These are phyloP conservation scores for Notodonta dromedarius DNA, from an alignment of 2,888 invertebrate species.

Conservation along the genomic window DNA sequence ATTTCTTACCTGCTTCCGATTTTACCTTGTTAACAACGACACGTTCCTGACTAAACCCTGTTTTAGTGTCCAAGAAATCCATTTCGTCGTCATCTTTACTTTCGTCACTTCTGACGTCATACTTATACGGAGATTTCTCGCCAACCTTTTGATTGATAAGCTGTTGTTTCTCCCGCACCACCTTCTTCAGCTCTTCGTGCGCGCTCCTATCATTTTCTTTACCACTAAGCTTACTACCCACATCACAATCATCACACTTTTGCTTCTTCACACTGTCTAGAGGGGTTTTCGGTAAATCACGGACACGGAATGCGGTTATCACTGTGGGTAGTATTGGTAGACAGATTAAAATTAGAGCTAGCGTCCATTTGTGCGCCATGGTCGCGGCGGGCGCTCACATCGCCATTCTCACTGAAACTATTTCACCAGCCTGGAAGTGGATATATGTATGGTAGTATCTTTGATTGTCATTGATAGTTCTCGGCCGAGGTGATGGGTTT, in stretches of 20 bases:
- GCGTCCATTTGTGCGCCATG: constrained; percentile 78
- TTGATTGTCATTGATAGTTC: constrained; percentile 69
- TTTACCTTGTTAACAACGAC: constrained; percentile 35
- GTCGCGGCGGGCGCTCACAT: constrained; percentile 71
- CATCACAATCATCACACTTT: constrained; percentile 76
- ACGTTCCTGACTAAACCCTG: constrained; percentile 43
- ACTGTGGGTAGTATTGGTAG: constrained; percentile 78
- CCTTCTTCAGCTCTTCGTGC: constrained; percentile 61
- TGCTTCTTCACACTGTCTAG: constrained; percentile 57
- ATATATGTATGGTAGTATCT: constrained; percentile 37
- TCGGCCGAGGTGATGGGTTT: constrained; percentile 58
- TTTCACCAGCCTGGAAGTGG: constrained; percentile 52
- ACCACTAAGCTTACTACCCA: constrained; percentile 64
- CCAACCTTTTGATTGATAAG: constrained; percentile 49
- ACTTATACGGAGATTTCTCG: constrained; percentile 49
- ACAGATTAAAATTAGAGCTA: constrained; percentile 78
- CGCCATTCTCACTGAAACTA: constrained; percentile 78
- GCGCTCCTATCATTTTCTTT: constrained; percentile 70
- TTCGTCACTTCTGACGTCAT: constrained; percentile 53
- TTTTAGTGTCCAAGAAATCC: constrained; percentile 38
- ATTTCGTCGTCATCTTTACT: constrained; percentile 46
- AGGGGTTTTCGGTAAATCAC: constrained; percentile 70
- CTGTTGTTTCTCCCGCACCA: constrained; percentile 59
- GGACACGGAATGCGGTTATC: constrained; percentile 82
- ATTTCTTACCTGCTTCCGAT: constrained; percentile 30